phyloP scores from a whole-genome alignment of 2,888 invertebrate genomes.

The Diaphora mendica region DNA sequence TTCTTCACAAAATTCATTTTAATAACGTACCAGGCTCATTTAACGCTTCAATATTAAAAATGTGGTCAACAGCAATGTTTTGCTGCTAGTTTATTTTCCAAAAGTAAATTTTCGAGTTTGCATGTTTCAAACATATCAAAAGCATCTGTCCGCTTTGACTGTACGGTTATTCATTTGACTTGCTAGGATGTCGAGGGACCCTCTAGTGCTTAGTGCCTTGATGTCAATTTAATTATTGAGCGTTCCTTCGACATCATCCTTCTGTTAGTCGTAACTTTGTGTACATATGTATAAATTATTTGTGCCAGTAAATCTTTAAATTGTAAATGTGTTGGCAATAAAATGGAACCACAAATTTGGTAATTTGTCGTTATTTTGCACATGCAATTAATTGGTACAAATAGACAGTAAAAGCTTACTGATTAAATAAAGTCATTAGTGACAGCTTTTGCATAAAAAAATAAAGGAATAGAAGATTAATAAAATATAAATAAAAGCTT shows the following conservation, averaged over 20 bases:
- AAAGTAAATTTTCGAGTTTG: slow-evolving; percentile 68
- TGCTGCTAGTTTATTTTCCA: slow-evolving; percentile 50
- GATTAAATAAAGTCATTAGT: slow-evolving; percentile 49
- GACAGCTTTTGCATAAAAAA: slow-evolving; percentile 55
- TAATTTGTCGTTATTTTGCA: neutral
- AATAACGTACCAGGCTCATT: slow-evolving; percentile 17
- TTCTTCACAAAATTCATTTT: slow-evolving; percentile 18
- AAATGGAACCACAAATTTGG: neutral
- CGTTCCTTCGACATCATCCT: slow-evolving; percentile 76
- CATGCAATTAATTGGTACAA: slow-evolving; percentile 64
- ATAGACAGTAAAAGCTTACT: slow-evolving; percentile 57
- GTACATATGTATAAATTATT: slow-evolving; percentile 35
- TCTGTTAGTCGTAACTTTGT: slow-evolving; percentile 46
- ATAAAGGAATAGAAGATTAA: slow-evolving; percentile 40
- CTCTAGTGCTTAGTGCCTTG: slow-evolving; percentile 55
- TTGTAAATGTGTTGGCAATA: neutral
- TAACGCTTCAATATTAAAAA: slow-evolving; percentile 1
- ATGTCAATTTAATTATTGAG: slow-evolving; percentile 65
- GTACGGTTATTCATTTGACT: slow-evolving; percentile 84
- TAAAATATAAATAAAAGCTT: slow-evolving; percentile 41
- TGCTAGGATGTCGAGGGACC: slow-evolving; percentile 81
- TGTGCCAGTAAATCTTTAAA: slow-evolving; percentile 54
- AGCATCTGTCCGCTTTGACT: slow-evolving; percentile 56
- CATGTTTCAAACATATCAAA: slow-evolving; percentile 55
- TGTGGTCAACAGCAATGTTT: slow-evolving; percentile 18